Percentiles rank a stretch among this genome's conserved stretches.
Evolutionary conservation across 1,140 invertebrate species (phyloP).

Genomic region (Holotrichia oblita): DNA sequence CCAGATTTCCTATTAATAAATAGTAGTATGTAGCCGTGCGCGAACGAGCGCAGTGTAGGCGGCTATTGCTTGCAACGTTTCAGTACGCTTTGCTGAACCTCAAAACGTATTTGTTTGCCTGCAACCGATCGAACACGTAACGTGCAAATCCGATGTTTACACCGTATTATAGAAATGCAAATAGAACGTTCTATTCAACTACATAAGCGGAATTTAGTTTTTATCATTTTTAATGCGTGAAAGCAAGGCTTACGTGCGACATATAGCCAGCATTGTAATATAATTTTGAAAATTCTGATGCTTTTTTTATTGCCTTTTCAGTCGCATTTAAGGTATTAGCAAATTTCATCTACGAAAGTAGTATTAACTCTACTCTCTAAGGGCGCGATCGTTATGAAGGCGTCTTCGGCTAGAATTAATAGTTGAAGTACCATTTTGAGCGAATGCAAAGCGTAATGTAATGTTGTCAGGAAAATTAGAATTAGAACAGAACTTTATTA

Average conservation of each 20-base stretch:
- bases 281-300: too few species aligned
- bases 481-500: too few species aligned
- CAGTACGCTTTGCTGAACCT: background rate
- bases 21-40: background rate
- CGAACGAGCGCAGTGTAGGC: background rate
- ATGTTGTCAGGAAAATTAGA: too few species aligned
- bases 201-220: background rate
- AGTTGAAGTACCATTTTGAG: too few species aligned
- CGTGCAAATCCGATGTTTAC: slow-evolving; percentile 5
- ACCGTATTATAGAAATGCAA: background rate
- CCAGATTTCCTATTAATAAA: slow-evolving; percentile 12
- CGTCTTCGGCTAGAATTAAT: too few species aligned
- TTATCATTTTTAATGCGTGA: background rate
- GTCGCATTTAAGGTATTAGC: too few species aligned
- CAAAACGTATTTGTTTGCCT: background rate
- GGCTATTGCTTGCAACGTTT: background rate
- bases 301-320: too few species aligned
- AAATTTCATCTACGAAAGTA: too few species aligned
- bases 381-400: too few species aligned
- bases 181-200: background rate
- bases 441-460: too few species aligned
- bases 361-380: too few species aligned
- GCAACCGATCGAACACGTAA: background rate
- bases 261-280: too few species aligned
- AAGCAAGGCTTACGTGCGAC: background rate